Base-by-base conservation (phyloP, 2,797 vertebrate species). In the Sebastes cheni region DNA sequence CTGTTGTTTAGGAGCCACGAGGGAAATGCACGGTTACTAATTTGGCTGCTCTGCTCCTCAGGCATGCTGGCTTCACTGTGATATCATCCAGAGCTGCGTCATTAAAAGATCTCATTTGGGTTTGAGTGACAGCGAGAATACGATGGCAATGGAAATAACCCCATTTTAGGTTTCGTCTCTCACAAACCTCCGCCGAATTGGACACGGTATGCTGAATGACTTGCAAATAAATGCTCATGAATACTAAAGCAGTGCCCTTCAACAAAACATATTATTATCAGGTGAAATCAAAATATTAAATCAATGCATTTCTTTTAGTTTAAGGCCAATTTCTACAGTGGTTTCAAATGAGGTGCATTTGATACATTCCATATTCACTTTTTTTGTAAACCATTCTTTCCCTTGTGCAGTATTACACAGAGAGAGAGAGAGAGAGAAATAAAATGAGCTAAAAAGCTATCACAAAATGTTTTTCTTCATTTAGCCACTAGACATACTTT, bases 401-500 rank as follows among this genome's bases (percentile, higher is more conserved):
- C 94, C 96, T 95, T 92, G 67, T 91, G 90, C 89, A 86, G 87
- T 87, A 89, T 90, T 89, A 95, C 92, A 94, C 84, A 46, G 42
- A 85, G 67, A 79, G 69, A 67, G 71, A 29, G 27, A 85, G 73
- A 86, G 72, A 85, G 79, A 89, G 80, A 93, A 93, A 93, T 87
- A 89, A 96, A 90, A 90, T 85, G 56, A 94, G 96, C 97, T 97
- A 89, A 93, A 91, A 97, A 97, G 93, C 93, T 94, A 93, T 97
- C 97, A 97, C 97, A 97, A 96, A 96, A 97, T 89, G 94, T 97
- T 96, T 98, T 96, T 97, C 95, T 97, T 96, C 94, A 97, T 98
- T 97, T 96, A 97, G 96, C 97, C 97, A 99, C 97, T 97, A 98
- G 97, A 99, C 97, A 97, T 97, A 92, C 97, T 97, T 98, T 97